phyloP scores from a whole-genome alignment of 2,797 vertebrate species.

The Artibeus jamaicensis region DNA sequence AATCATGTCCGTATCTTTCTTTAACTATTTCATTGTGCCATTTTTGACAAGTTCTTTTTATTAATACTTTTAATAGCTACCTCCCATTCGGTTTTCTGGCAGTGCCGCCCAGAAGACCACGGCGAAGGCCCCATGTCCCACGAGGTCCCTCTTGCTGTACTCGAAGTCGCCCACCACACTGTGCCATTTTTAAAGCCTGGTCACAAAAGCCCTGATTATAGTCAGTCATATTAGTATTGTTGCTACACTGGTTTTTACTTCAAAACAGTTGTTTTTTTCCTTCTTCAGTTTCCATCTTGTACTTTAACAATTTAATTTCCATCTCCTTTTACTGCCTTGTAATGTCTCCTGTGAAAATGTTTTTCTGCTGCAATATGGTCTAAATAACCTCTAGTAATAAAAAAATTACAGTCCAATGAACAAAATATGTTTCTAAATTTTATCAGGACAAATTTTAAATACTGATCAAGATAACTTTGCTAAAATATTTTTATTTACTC shows the following conservation, averaged over 20 bases:
- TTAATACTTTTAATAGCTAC: conserved; percentile 99
- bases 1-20: not conserved
- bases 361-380: not conserved
- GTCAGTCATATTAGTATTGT: not conserved
- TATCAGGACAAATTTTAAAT: not conserved
- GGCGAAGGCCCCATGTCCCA: conserved; percentile 97
- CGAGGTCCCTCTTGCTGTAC: conserved; percentile 97
- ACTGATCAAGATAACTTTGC: not conserved
- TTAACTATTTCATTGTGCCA: not conserved
- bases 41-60: conserved; percentile 98
- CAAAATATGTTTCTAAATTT: not conserved
- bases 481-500: not conserved
- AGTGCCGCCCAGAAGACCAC: conserved; percentile 98
- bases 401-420: not conserved
- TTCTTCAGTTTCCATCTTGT: not conserved
- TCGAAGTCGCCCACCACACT: conserved; percentile 98
- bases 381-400: not conserved
- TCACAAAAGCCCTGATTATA: not conserved
- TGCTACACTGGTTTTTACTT: not conserved
- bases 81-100: conserved; percentile 99
- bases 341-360: not conserved
- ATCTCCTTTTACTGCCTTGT: not conserved
- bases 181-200: not conserved
- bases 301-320: not conserved
- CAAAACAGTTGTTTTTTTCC: not conserved